These are phyloP conservation scores for Odontocerum albicorne DNA, from an alignment of 2,888 invertebrate genomes.

Conservation along the genomic window DNA sequence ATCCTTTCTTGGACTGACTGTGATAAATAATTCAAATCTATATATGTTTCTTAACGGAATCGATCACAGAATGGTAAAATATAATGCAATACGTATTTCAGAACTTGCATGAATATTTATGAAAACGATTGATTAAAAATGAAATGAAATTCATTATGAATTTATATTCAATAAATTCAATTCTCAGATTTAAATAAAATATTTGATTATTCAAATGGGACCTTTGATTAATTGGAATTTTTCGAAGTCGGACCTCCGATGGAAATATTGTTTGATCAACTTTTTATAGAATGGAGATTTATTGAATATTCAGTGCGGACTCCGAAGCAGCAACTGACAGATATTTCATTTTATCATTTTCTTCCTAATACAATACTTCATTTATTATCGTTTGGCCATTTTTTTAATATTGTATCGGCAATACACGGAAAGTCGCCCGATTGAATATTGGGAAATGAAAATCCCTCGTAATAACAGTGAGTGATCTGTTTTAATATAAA, in stretches of 20 bases:
- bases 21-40: constrained; percentile 12
- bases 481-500: no score
- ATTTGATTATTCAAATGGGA: constrained; percentile 30
- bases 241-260: not conserved
- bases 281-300: not conserved
- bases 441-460: no score
- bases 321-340: no score
- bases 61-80: constrained; percentile 8
- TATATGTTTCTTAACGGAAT: constrained; percentile 13
- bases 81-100: constrained; percentile 11
- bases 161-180: constrained; percentile 11
- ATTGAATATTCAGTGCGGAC: not conserved
- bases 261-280: not conserved
- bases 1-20: constrained; percentile 6
- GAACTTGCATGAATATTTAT: constrained; percentile 22
- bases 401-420: no score
- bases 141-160: constrained; percentile 17
- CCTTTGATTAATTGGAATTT: constrained; percentile 18
- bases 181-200: constrained; percentile 23
- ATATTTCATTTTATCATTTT: no score
- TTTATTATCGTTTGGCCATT: no score
- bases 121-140: constrained; percentile 14
- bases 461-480: no score
- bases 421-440: no score
- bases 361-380: no score